Base-by-base conservation (phyloP, 2,797 vertebrate genomes). In the Sorex maritimensis region DNA sequence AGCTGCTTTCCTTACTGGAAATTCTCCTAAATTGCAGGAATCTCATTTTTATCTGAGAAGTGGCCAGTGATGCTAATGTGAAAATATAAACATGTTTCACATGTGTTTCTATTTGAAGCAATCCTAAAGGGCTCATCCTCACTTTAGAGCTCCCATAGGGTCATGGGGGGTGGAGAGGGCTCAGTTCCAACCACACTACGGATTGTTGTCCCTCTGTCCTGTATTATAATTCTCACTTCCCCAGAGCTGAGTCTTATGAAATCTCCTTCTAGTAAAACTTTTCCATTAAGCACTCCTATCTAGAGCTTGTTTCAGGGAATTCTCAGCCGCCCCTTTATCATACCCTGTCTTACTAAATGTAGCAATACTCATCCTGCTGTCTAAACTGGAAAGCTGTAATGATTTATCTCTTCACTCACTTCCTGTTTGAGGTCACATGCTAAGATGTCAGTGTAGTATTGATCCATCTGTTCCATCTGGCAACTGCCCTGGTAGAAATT, bases 41-140 rank as follows among this genome's bases (percentile, higher is more conserved):
- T 75, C 6, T 38, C 2, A 88, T 73, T 67, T 88, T 11, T 52
- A 14, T 61, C 58, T 81, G 88, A 85, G 14, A 6, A n/a, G 17
- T 73, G 15, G 8, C 4, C 3, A 73, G 19, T 8, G 15, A 21
- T 17, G 21, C n/a, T 44, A 4, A 34, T 28, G 38, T 41, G 0
- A 2, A 44, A 5, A 38, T 21, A 21, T 0, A 74, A 17, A 55
- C 3, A 1, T 41, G 26, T 15, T 38, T 10, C 44, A 5, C 0
- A 2, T 26, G 86, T 17, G 0, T 79, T 17, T 87, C 55, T 77
- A 34, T 26, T 81, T 73, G 24, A 13, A 41, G 73, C 2, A 3
- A n/a, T 4, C 65, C 26, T 68, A 26, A 83, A 81, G 30, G 34
- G 23, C 2, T 65, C 15, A 44, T 58, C 88, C 9, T 41, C 72